A percentile compares a stretch with the other conserved stretches of the same genome.
These are phyloP conservation scores for Limnodromus scolopaceus DNA, from an alignment of 2,797 vertebrate genomes.

Conservation along the genomic window DNA sequence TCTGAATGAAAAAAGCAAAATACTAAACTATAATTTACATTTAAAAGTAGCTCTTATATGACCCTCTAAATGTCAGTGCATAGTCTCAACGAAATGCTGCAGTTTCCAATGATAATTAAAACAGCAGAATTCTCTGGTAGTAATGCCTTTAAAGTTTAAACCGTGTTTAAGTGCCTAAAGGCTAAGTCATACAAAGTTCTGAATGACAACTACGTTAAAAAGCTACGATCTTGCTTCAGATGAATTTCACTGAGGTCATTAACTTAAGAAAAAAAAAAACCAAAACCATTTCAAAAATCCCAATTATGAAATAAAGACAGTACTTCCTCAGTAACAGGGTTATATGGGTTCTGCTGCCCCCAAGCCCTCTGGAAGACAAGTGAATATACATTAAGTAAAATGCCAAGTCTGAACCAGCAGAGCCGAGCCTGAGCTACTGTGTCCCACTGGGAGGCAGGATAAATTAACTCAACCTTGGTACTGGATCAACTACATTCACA, in stretches of 20 bases:
- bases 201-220: neutral
- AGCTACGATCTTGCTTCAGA: neutral
- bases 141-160: neutral
- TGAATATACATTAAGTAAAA: neutral
- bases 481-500: neutral
- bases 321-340: neutral
- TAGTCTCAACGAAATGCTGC: neutral
- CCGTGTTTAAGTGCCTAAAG: neutral
- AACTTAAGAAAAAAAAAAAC: neutral
- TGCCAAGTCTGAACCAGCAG: neutral
- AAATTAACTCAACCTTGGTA: neutral
- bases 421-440: accelerated
- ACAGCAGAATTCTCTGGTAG: neutral
- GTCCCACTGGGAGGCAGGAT: neutral
- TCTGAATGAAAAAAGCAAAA: neutral
- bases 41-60: neutral
- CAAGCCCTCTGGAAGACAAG: neutral
- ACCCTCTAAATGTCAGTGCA: neutral
- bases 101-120: neutral
- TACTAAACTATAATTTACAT: neutral
- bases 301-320: neutral
- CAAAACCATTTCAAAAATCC: neutral
- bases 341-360: neutral
- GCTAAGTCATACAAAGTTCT: neutral
- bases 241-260: neutral